phyloP scores from a whole-genome alignment of 92 coral and sea anemone species.

The Epizoanthus ramosus region DNA sequence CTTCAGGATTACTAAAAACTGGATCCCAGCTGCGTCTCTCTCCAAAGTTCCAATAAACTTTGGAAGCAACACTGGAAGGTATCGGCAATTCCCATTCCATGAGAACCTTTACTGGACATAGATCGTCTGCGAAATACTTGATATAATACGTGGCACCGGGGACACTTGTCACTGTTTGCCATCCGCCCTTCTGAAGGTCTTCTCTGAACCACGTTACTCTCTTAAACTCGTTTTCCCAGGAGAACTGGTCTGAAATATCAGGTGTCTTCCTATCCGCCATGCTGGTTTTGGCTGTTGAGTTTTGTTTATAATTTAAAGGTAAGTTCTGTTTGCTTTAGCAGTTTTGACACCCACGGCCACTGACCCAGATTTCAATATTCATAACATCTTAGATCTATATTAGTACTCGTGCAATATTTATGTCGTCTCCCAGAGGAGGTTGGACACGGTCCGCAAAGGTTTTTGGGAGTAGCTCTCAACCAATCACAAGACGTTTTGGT shows the following conservation, averaged over 20 bases:
- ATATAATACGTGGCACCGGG: background rate
- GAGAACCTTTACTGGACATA: background rate
- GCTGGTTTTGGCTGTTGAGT: too few species aligned
- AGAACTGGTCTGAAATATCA: background rate
- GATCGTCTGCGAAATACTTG: background rate
- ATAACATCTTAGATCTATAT: too few species aligned
- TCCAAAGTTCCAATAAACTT: background rate
- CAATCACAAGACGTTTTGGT: too few species aligned
- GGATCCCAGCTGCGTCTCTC: background rate
- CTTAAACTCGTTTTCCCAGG: background rate
- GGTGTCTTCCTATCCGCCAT: too few species aligned
- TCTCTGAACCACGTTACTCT: background rate
- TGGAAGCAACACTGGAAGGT: background rate
- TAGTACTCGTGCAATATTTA: too few species aligned
- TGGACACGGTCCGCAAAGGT: too few species aligned
- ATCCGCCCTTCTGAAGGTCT: slow-evolving; percentile 12
- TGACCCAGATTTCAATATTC: too few species aligned
- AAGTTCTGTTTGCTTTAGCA: too few species aligned
- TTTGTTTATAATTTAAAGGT: too few species aligned
- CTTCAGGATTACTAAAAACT: background rate
- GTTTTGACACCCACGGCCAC: too few species aligned
- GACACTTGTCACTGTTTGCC: background rate
- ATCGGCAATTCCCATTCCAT: slow-evolving; percentile 8
- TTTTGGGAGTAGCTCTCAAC: too few species aligned
- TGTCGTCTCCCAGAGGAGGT: too few species aligned